Base-by-base conservation (phyloP, 2,113 vertebrate species). In the Sclerurus mexicanus region DNA sequence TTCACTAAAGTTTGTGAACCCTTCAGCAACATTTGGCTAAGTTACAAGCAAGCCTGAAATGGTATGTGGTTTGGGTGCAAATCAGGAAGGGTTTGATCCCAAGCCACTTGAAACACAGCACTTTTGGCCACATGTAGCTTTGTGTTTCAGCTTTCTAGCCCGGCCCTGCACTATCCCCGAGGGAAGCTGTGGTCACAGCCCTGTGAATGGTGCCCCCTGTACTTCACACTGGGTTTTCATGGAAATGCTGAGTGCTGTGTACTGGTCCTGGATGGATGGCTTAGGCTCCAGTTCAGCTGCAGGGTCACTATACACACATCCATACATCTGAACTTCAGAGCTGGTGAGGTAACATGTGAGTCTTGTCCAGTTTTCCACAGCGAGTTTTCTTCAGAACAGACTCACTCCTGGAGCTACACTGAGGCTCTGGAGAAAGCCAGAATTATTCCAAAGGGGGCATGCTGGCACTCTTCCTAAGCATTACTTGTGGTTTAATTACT, bases 1-100 rank as follows among this genome's bases (percentile, higher is more conserved):
- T 92, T 95, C 73, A 87, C 42, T 52, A 2, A 64, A 92, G 76
- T 96, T 78, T 71, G 42, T 91, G 89, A 95, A 90, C 76, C 37
- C 58, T 84, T 84, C 60, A 85, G 84, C 47, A 89, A 2, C 10
- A 37, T 24, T 21, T 91, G 89, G 77, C 59, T 18, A 52, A 49
- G n/a, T 72, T 82, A 84, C 37, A 82, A 64, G 35, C 13, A 35
- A 90, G 83, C 66, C 49, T 85, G 60, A 80, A 86, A 77, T 56
- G 60, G 31, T 39, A 33, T 89, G 82, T 85, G 81, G 69, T 89
- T 90, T 95, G 91, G 93, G 89, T 79, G 62, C 74, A 62, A 77
- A 91, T 89, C 53, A 40, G 56, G 15, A 28, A 72, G 84, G 55
- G 28, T 85, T 94, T 96, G 74, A 85, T 87, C 77, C 80, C 37